Evolutionary conservation across 2,888 invertebrate species (phyloP).

Genomic region (Melinaea menophilus): DNA sequence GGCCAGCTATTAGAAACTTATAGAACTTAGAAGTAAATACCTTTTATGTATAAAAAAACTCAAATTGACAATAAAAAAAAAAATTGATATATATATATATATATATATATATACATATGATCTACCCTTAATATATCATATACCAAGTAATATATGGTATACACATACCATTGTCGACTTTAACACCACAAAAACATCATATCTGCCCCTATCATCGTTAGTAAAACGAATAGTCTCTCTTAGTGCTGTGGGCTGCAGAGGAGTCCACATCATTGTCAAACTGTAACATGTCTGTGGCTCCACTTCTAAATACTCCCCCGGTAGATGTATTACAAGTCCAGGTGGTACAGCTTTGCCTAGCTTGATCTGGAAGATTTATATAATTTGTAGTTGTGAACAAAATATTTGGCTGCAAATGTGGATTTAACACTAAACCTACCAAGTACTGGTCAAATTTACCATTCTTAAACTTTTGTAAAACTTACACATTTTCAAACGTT

Average conservation of each 20-base stretch:
- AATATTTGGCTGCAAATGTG: neutral
- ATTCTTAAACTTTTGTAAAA: too few relatives aligned
- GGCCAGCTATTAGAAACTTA: too few relatives aligned
- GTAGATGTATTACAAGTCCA: slow-evolving; percentile 78
- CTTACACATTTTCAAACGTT: too few relatives aligned
- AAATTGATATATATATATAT: too few relatives aligned
- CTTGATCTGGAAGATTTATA: slow-evolving; percentile 47
- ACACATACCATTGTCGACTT: slow-evolving; percentile 73
- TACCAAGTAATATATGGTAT: slow-evolving; percentile 8
- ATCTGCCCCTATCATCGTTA: slow-evolving; percentile 80
- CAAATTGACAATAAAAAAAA: too few relatives aligned
- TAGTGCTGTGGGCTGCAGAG: slow-evolving; percentile 76
- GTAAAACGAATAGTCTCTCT: slow-evolving; percentile 81
- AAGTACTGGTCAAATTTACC: too few relatives aligned
- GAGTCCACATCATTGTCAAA: slow-evolving; percentile 82
- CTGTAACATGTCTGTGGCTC: slow-evolving; percentile 73
- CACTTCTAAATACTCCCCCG: slow-evolving; percentile 74
- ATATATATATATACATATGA: too few relatives aligned
- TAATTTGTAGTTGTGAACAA: neutral
- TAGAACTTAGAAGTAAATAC: slow-evolving; percentile 4
- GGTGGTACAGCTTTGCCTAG: slow-evolving; percentile 66
- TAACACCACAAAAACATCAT: slow-evolving; percentile 81
- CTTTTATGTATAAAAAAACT: neutral
- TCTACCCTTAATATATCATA: too few relatives aligned
- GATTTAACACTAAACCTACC: too few relatives aligned